Conservation (phyloP, 2,888 invertebrate genomes). For the Pycnomerus fuliginosus region DNA sequence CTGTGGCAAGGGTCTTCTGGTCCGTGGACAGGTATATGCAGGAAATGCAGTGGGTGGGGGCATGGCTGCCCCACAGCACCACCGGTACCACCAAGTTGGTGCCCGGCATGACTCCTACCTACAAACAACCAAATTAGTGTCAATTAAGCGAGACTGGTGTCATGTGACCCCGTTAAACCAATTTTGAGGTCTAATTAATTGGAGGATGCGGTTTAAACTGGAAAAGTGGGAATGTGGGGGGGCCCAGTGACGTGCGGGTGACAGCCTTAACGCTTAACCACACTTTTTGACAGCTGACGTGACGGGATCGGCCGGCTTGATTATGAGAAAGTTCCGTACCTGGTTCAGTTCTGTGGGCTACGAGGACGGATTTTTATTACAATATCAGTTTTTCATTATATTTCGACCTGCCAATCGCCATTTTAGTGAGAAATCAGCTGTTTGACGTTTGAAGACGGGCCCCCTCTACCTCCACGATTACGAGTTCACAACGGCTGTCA, state of each 20-base stretch:
- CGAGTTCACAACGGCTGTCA: too few relatives aligned
- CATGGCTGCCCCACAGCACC: constrained; percentile 94
- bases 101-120: constrained; percentile 62
- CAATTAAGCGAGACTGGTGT: constrained; percentile 35
- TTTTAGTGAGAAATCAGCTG: constrained; percentile 48
- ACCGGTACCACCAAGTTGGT: constrained; percentile 95
- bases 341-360: constrained; percentile 19
- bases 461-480: too few relatives aligned
- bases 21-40: constrained; percentile 90
- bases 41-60: constrained; percentile 96
- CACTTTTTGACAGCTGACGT: constrained; percentile 15
- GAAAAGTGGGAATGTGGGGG: too few relatives aligned
- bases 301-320: background rate
- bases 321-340: constrained; percentile 3
- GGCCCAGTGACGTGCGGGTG: too few relatives aligned
- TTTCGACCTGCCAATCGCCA: constrained; percentile 42
- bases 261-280: constrained; percentile 19
- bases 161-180: constrained; percentile 26
- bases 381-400: constrained; percentile 37
- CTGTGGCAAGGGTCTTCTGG: constrained; percentile 90
- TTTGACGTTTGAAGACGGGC: constrained; percentile 33
- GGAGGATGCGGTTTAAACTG: background rate
- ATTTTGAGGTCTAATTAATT: too few relatives aligned
- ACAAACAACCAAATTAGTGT: constrained; percentile 38
- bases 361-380: constrained; percentile 43